A percentile compares a stretch with the other conserved stretches of the same genome.
phyloP scores from a whole-genome alignment of 2,797 vertebrate species.

The Fringilla coelebs region DNA sequence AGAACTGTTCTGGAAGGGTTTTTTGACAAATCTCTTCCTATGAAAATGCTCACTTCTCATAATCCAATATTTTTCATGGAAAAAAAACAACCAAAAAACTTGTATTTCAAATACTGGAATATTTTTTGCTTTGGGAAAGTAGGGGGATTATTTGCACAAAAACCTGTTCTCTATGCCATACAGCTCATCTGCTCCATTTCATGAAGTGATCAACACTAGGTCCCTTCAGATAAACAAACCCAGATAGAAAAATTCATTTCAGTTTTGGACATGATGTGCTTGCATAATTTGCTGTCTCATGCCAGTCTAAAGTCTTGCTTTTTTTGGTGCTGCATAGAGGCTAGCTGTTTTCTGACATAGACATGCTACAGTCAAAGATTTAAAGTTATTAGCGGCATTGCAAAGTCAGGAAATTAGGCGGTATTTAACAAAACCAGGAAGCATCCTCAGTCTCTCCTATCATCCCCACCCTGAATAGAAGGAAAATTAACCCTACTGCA shows the following conservation, averaged over 20 bases:
- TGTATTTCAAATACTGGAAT: neutral
- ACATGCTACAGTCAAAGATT: neutral
- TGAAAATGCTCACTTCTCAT: neutral
- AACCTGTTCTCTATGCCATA: neutral
- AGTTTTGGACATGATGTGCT: neutral
- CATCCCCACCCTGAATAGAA: neutral
- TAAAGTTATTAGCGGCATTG: neutral
- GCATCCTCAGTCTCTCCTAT: neutral
- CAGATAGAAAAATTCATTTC: neutral
- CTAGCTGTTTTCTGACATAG: neutral
- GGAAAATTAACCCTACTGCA: neutral
- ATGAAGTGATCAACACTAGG: neutral
- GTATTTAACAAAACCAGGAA: neutral
- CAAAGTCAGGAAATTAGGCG: neutral
- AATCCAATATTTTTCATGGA: neutral
- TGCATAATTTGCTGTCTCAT: neutral
- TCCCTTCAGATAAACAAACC: conserved; percentile 18
- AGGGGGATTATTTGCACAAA: neutral
- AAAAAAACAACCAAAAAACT: neutral
- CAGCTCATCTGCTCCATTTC: neutral
- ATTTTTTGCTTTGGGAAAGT: neutral
- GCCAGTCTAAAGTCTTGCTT: neutral
- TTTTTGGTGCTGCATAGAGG: neutral
- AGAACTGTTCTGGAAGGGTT: neutral
- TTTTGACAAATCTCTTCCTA: neutral